Conservation (phyloP, 2,797 vertebrate genomes). For the Neomorphus geoffroyi region DNA sequence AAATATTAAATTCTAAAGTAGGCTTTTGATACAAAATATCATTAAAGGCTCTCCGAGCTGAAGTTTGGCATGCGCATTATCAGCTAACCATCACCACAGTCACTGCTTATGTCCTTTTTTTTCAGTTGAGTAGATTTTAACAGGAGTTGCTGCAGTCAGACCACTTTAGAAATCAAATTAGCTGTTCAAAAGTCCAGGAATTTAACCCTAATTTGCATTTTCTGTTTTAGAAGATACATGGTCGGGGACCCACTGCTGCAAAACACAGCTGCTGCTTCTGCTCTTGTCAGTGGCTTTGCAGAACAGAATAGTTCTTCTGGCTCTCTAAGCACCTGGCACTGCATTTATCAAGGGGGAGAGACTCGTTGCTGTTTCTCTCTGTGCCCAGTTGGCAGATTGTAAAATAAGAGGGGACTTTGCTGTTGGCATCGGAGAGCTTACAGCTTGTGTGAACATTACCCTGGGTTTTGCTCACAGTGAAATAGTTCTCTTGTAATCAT, state of each 20-base stretch:
- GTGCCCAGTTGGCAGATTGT: constrained; percentile 10
- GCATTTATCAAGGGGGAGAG: constrained; percentile 1
- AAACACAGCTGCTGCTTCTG: constrained; percentile 55
- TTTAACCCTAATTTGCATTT: constrained; percentile 49
- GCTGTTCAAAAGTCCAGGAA: constrained; percentile 46
- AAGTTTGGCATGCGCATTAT: background rate
- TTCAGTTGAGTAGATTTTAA: background rate
- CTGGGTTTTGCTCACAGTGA: background rate
- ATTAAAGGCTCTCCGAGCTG: background rate
- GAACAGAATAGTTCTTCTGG: constrained; percentile 4
- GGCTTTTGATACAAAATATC: background rate
- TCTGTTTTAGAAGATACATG: constrained; percentile 6
- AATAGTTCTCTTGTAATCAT: background rate
- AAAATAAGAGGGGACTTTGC: background rate
- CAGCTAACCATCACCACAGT: background rate
- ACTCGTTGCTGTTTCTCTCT: background rate
- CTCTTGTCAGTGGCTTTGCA: background rate
- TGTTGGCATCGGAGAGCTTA: background rate
- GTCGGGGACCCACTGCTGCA: constrained; percentile 22
- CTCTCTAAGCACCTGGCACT: constrained; percentile 19
- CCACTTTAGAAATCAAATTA: constrained; percentile 37
- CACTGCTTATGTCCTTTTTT: background rate
- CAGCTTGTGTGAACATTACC: background rate
- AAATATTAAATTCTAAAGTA: background rate
- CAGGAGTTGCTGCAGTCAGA: background rate